Evolutionary conservation across 1,140 invertebrate species (phyloP), one percentile per base, ranked within the genome.

Genomic region (Thaumatotibia leucotreta): DNA sequence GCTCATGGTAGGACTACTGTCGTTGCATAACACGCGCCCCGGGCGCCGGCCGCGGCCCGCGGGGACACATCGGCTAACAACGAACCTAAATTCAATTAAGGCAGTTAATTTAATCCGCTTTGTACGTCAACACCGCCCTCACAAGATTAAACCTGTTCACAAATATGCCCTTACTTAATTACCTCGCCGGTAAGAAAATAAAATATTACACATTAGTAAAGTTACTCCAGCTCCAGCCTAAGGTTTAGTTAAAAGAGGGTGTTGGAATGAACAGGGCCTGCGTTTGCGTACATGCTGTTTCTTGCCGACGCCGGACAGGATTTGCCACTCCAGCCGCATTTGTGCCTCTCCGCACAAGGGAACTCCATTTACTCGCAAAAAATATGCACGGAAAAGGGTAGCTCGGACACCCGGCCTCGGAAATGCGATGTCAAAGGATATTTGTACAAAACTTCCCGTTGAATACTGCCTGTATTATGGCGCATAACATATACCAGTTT

Each of bases 1-100:
- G n/a, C n/a, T n/a, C n/a, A n/a, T n/a, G n/a, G n/a, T n/a, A n/a
- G n/a, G n/a, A n/a, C n/a, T n/a, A n/a, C 29, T 66, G 27, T 63
- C 33, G 69, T 72, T 74, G 77, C 73, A 76, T 68, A 75, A 74
- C 68, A 65, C 20, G 22, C 14, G 52, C 14, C 24, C 23, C 1
- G 32, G 67, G 61, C 49, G 66, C 66, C 67, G 65, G 35, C 61
- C 49, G 49, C 71, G 24, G 39, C 75, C 72, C 77, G 22, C 68
- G 63, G 82, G 84, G 80, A 83, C 86, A 85, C 85, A 76, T 85
- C 79, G 83, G 73, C 78, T 80, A 82, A 87, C 88, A 88, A 88
- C 83, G 76, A 86, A 83, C 80, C 86, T 80, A 82, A 87, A 88
- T 90, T 86, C 88, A 90, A 90, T 90, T 90, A 90, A 88, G 88